Evolutionary conservation across 1,140 invertebrate species (phyloP).

Genomic region (Xylocopa sonorina): DNA sequence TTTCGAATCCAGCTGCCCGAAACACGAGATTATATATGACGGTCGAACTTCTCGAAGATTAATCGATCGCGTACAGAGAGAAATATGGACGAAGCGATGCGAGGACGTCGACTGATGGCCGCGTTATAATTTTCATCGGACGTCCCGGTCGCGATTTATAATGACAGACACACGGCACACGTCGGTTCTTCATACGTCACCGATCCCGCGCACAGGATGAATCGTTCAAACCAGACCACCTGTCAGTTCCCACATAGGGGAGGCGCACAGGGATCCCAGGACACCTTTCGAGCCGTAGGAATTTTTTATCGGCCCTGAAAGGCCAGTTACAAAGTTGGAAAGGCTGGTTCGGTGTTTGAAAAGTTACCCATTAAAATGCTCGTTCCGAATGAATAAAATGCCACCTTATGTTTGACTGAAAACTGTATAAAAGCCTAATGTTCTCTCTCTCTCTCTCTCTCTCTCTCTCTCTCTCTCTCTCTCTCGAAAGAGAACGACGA

Average conservation of each 20-base stretch:
- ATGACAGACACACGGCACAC: constrained; percentile 7
- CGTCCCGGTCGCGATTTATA: not conserved
- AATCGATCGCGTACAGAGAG: not conserved
- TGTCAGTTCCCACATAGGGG: not conserved
- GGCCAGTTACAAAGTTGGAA: not conserved
- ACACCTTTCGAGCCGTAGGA: not conserved
- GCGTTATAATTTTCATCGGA: constrained; percentile 12
- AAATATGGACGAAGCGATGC: not conserved
- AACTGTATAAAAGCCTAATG: too few species aligned
- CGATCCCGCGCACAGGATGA: not conserved
- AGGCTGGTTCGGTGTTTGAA: not conserved
- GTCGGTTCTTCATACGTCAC: constrained; percentile 12
- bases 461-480: too few species aligned
- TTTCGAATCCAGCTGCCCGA: too few species aligned
- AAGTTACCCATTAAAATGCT: not conserved
- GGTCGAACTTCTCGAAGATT: not conserved
- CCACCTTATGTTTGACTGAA: too few species aligned
- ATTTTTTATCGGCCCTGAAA: not conserved
- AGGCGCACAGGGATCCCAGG: not conserved
- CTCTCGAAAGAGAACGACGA: too few species aligned
- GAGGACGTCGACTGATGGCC: not conserved
- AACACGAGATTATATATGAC: too few species aligned
- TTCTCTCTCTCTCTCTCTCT: too few species aligned
- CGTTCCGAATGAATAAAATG: too few species aligned
- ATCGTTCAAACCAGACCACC: not conserved